Base-by-base conservation (phyloP, 2,888 invertebrate species). In the Alloplasta piceator region DNA sequence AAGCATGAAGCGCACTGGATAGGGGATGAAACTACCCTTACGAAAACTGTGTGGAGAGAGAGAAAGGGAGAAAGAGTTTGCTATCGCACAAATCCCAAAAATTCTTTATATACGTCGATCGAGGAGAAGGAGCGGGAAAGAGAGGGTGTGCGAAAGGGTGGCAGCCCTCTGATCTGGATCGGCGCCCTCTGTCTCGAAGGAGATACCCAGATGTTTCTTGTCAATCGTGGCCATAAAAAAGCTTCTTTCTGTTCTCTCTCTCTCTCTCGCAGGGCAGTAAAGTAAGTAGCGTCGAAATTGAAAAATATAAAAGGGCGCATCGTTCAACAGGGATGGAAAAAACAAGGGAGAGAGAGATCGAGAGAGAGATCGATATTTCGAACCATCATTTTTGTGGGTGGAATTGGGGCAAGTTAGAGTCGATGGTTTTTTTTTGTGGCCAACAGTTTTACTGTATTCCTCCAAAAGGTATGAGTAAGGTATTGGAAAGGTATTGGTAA, bases 151-250 rank as follows among this genome's bases (percentile, higher is more conserved):
- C n/a, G 61, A 16, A n/a, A 12, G 56, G 70, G 38, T 67, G 39
- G 61, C 16, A 26, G 26, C 3, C 58, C 39, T 52, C 61, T 68
- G 72, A 68, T 80, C 66, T 71, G 48, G 12, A 41, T 68, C 50
- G 48, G 43, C 48, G 58, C 50, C 41, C 38, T 38, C 67, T 73
- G 68, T 36, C 14, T 10, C 56, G 9, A 43, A 74, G 78, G 60
- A 56, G 87, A 84, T 87, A 73, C 87, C 85, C 89, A 89, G 89
- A 87, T 89, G 89, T 89, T 89, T 83, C 83, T 77, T 82, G 75
- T 76, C 84, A 86, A 89, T 87, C 85, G 87, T 86, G 77, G 82
- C 82, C 85, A 88, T 87, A 88, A 88, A 89, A 87, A 88, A 83
- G 82, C 84, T 83, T 72, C 76, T 81, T 71, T 64, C 50, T 68